phyloP scores from a whole-genome alignment of 2,797 vertebrate species.

The Rhynchotus rufescens region DNA sequence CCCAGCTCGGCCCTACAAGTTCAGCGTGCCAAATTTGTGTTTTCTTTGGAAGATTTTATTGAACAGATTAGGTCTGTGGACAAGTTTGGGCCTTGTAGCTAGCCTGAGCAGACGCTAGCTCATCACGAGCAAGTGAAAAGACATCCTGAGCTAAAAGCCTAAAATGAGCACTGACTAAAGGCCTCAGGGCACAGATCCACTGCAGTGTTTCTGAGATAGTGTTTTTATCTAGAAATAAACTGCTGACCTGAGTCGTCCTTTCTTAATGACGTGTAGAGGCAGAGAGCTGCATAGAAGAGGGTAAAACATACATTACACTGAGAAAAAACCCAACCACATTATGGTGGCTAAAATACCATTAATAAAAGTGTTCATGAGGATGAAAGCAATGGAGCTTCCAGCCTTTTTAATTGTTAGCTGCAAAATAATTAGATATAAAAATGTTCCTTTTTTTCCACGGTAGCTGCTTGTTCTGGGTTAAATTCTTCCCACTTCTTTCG shows the following conservation, averaged over 20 bases:
- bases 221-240: neutral
- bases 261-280: neutral
- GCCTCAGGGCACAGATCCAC: neutral
- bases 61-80: slow-evolving; percentile 16
- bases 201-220: neutral
- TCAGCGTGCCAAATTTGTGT: neutral
- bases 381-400: neutral
- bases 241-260: neutral
- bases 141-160: slow-evolving; percentile 23
- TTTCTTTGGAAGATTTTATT: slow-evolving; percentile 36
- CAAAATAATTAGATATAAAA: neutral
- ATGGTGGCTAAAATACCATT: neutral
- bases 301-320: neutral
- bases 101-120: slow-evolving; percentile 16
- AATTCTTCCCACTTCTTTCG: neutral
- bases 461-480: neutral
- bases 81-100: slow-evolving; percentile 10
- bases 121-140: slow-evolving; percentile 35
- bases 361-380: neutral
- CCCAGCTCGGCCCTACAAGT: neutral
- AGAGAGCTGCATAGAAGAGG: neutral
- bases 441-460: neutral
- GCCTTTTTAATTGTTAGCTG: neutral
- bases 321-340: neutral
- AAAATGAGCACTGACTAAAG: neutral